These are phyloP conservation scores for Acanthaster planci DNA, from an alignment of 35 echinoderm and acorn worm species.

Conservation along the genomic window DNA sequence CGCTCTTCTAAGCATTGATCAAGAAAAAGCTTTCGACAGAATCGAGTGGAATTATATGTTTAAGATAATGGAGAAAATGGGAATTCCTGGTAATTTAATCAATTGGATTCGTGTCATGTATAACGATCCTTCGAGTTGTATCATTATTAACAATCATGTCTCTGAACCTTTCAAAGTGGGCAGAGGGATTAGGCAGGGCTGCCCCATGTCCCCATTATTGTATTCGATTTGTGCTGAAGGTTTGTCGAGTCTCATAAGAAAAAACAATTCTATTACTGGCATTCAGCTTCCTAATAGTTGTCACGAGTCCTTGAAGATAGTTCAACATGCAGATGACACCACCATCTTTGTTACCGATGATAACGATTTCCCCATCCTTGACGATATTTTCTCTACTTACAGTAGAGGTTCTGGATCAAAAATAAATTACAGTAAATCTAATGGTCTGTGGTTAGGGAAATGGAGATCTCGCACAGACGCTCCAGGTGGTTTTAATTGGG, in stretches of 20 bases:
- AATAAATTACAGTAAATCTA: neutral
- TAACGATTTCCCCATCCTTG: too few species aligned
- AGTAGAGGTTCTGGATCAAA: neutral
- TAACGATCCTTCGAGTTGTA: neutral
- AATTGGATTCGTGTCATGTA: constrained; percentile 50
- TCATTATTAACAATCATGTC: constrained; percentile 36
- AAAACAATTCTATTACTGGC: neutral
- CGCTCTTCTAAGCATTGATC: constrained; percentile 38
- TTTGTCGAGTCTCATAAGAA: neutral
- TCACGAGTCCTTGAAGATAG: too few species aligned
- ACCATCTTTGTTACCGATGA: too few species aligned
- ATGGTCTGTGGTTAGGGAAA: neutral
- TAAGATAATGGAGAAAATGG: constrained; percentile 10
- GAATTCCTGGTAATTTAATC: constrained; percentile 32
- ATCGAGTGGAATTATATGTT: constrained; percentile 39
- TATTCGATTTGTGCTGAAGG: constrained; percentile 3
- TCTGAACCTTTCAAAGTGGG: constrained; percentile 20
- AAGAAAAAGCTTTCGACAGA: constrained; percentile 54
- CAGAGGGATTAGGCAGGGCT: constrained; percentile 56
- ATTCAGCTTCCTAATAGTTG: neutral
- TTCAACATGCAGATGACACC: too few species aligned
- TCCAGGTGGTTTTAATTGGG: too few species aligned
- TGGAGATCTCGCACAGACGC: neutral
- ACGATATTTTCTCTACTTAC: neutral
- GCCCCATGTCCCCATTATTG: constrained; percentile 41